These are phyloP conservation scores for Anagyrus pseudococci DNA, from an alignment of 2,888 invertebrate genomes.

Conservation along the genomic window DNA sequence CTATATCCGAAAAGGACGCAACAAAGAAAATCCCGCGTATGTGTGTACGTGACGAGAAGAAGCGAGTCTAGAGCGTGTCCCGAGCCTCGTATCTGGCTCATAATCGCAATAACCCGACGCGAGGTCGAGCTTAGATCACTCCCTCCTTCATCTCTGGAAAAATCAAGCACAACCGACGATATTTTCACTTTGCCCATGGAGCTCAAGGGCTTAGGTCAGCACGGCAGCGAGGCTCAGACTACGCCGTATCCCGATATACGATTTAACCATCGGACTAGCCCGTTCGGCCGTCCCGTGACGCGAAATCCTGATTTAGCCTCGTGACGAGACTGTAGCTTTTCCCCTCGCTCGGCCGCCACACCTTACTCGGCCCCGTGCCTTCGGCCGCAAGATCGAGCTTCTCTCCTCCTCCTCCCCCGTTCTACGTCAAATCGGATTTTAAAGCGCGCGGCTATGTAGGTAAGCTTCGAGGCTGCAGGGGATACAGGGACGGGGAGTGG, in stretches of 20 bases:
- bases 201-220: constrained; percentile 30
- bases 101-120: no score
- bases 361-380: neutral
- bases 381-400: neutral
- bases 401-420: constrained; percentile 21
- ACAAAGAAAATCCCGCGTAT: no score
- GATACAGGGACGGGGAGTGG: constrained; percentile 21
- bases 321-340: constrained; percentile 3
- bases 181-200: constrained; percentile 28
- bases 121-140: no score
- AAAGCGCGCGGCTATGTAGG: no score
- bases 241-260: constrained; percentile 20
- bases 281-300: constrained; percentile 11
- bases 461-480: no score
- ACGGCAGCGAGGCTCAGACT: no score
- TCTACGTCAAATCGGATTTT: constrained; percentile 53
- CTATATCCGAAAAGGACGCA: no score
- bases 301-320: constrained; percentile 30
- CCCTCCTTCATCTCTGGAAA: neutral
- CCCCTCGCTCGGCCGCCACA: neutral
- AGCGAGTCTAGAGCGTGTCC: no score
- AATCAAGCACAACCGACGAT: constrained; percentile 21
- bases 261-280: constrained; percentile 19
- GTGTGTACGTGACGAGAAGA: no score
- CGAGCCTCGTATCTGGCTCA: no score